Conservation (phyloP, 2,113 vertebrate genomes). For the Ameiurus melas region DNA sequence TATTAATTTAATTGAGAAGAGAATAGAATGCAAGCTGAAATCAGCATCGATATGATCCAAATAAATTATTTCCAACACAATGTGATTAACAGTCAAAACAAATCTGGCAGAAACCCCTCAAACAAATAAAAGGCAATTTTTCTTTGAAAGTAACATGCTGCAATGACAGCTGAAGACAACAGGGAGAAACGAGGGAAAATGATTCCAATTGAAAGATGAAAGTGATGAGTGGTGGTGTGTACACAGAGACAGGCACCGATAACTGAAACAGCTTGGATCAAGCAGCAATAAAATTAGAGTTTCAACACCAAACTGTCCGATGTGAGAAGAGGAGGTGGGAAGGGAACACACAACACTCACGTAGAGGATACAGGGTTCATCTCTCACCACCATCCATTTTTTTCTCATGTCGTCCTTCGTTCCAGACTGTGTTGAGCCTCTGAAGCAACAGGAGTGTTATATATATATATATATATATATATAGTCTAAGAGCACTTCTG, state of each 20-base stretch:
- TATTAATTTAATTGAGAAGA: neutral
- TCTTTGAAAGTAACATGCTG: slow-evolving; percentile 44
- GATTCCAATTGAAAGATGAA: slow-evolving; percentile 63
- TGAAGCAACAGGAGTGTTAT: no score
- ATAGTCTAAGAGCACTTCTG: neutral
- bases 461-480: no score
- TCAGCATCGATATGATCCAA: neutral
- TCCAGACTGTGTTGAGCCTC: slow-evolving; percentile 11
- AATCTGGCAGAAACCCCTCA: slow-evolving; percentile 38
- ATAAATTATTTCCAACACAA: slow-evolving; percentile 44
- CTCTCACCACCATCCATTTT: neutral
- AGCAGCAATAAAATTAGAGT: slow-evolving; percentile 58
- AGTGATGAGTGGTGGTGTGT: slow-evolving; percentile 51
- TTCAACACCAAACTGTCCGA: slow-evolving; percentile 51
- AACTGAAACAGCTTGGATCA: slow-evolving; percentile 66
- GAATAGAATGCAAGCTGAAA: neutral
- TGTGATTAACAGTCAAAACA: slow-evolving; percentile 52
- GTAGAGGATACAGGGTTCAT: neutral
- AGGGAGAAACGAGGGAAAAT: slow-evolving; percentile 26
- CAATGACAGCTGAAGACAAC: slow-evolving; percentile 55
- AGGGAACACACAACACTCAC: neutral
- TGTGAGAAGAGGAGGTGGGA: neutral
- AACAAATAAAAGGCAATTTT: slow-evolving; percentile 35
- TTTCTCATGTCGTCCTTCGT: neutral
- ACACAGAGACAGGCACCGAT: slow-evolving; percentile 53